A percentile compares a stretch with the other conserved stretches of the same genome.
Conservation (phyloP, 2,113 vertebrate species). For the Otolemur garnettii region DNA sequence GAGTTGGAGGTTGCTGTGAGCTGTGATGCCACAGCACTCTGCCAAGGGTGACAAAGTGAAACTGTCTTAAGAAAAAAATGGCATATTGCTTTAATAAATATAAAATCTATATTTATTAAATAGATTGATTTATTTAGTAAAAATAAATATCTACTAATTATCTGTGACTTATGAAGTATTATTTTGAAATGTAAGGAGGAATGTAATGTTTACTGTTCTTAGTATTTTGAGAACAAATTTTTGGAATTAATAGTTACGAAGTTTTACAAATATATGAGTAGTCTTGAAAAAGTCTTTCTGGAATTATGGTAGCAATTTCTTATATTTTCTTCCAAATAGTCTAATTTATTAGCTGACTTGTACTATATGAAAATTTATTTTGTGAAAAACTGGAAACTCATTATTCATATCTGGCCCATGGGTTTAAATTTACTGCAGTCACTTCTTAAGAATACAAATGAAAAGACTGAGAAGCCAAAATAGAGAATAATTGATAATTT, state of each 20-base stretch:
- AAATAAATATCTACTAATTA: conserved; percentile 28
- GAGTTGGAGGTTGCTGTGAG: too few species aligned
- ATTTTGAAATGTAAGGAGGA: not conserved
- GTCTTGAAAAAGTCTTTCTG: conserved; percentile 6
- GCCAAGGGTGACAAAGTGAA: too few species aligned
- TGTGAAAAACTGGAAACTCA: not conserved
- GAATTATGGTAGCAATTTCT: conserved; percentile 15
- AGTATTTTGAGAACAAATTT: conserved; percentile 47
- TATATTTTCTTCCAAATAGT: not conserved
- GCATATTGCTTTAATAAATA: not conserved
- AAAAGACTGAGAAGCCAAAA: conserved; percentile 31
- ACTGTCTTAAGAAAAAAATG: too few species aligned
- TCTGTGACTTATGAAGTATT: conserved; percentile 43
- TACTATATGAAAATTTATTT: not conserved
- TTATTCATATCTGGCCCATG: not conserved
- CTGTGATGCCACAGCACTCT: too few species aligned
- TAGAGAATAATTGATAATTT: conserved; percentile 9
- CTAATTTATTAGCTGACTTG: conserved; percentile 28
- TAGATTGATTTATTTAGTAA: not conserved
- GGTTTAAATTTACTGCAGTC: not conserved
- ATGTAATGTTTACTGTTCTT: not conserved
- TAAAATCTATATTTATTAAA: too few species aligned
- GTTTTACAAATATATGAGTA: conserved; percentile 28
- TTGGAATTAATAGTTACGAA: not conserved
- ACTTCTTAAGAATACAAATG: conserved; percentile 10